These are phyloP conservation scores for Melanotaenia boesemani DNA, from an alignment of 2,797 vertebrate species.

Conservation along the genomic window DNA sequence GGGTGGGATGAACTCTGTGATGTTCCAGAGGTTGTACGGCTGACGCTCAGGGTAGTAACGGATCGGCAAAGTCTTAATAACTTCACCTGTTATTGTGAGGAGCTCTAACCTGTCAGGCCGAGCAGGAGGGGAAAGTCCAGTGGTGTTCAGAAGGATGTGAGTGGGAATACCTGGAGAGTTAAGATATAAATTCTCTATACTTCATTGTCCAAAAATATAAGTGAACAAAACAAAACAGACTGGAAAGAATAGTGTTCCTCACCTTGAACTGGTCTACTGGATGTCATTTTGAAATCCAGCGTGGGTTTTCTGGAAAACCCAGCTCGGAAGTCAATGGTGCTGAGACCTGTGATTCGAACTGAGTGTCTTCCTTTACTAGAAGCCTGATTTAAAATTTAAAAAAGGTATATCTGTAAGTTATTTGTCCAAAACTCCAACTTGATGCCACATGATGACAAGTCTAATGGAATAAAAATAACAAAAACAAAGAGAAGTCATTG, in stretches of 20 bases:
- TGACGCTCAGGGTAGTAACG: constrained; percentile 89
- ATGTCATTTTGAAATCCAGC: constrained; percentile 91
- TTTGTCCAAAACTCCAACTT: background rate
- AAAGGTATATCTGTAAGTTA: background rate
- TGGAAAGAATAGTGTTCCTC: constrained; percentile 8
- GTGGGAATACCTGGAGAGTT: constrained; percentile 90
- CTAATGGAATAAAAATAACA: constrained; percentile 23
- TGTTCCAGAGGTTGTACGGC: constrained; percentile 93
- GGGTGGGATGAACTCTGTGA: constrained; percentile 95
- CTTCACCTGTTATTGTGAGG: constrained; percentile 86
- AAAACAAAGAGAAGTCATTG: background rate
- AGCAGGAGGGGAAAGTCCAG: constrained; percentile 89
- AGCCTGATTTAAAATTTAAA: constrained; percentile 78
- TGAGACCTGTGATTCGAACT: constrained; percentile 95
- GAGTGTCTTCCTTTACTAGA: constrained; percentile 95
- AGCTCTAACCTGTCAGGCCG: constrained; percentile 92
- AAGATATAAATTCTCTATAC: background rate
- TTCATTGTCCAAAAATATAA: background rate
- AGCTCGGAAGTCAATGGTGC: constrained; percentile 94
- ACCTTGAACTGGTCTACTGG: constrained; percentile 95
- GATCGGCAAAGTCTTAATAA: constrained; percentile 92
- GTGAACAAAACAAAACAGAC: constrained; percentile 26
- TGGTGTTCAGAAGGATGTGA: constrained; percentile 95
- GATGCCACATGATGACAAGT: background rate
- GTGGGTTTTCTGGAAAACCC: constrained; percentile 94